Conservation (phyloP, 2,113 vertebrate genomes). For the Limnothrissa miodon region DNA sequence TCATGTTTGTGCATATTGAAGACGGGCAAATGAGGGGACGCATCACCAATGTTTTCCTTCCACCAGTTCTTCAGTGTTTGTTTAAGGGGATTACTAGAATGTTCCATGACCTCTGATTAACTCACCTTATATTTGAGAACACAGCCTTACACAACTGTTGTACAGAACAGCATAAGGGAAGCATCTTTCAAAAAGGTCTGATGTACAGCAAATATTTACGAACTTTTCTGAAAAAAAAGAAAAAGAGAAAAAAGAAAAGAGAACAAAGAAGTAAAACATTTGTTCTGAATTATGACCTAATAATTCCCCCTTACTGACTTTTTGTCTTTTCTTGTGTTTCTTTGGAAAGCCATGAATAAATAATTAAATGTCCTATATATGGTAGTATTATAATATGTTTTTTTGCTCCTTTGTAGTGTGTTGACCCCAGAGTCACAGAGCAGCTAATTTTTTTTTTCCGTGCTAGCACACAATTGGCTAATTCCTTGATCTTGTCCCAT, state of each 20-base stretch:
- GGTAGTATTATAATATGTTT: background rate
- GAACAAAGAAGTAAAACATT: background rate
- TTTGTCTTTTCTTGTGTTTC: background rate
- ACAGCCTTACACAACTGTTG: too few species aligned
- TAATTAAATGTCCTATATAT: background rate
- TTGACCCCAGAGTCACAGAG: background rate
- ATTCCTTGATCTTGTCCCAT: slow-evolving; percentile 47
- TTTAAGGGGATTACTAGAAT: slow-evolving; percentile 1
- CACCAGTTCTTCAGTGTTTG: background rate
- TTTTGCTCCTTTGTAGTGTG: slow-evolving; percentile 8
- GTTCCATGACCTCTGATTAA: background rate
- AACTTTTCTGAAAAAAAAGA: background rate
- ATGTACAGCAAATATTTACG: too few species aligned
- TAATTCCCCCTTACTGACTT: background rate
- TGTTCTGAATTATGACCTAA: background rate
- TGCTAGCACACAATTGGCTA: slow-evolving; percentile 2
- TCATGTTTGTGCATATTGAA: slow-evolving; percentile 48
- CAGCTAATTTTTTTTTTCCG: slow-evolving; percentile 36
- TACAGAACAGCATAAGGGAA: too few species aligned
- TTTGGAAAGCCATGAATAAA: background rate
- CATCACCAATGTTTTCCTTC: slow-evolving; percentile 21
- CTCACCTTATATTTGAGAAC: background rate
- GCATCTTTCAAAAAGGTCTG: too few species aligned
- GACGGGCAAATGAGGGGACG: slow-evolving; percentile 22
- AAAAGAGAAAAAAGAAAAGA: background rate